Evolutionary conservation across 1,140 invertebrate species (phyloP), one percentile per base, ranked within the genome.

Genomic region (Bombus waltoni): DNA sequence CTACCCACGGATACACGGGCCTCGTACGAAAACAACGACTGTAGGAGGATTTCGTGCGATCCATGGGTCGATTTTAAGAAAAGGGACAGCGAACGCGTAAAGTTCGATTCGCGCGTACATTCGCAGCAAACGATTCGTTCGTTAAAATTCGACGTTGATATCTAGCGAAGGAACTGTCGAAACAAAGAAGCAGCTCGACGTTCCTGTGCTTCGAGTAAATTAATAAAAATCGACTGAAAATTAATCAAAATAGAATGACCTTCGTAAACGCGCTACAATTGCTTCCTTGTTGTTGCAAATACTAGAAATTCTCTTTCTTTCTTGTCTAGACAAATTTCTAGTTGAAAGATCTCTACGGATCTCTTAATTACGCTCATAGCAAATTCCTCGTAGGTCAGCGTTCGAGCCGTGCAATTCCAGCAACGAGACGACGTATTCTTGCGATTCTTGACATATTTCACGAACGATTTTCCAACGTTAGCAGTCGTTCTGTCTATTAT

Each of bases 391-490:
- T 62, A 62, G 57, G 57, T 59, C 10, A 11, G 28, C 25, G 57
- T 59, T 59, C 57, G 18, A 59, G 8, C 25, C 8, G 59, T n/a
- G 28, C 1, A 35, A 35, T 35, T 66, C 32, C 13, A 35, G 15
- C 15, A 35, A 35, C 53, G 28, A 44, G 65, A 73, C 53, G 65
- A 77, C 79, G 73, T 35, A 72, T 78, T 32, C 68, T 68, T 53
- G 53, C n/a, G 47, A 74, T 77, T 76, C 76, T 81, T 72, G 72
- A 79, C 87, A 76, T 73, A 83, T 71, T 62, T 76, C 53, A 47
- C 35, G 78, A 28, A 77, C 53, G 35, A 38, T 81, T 66, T 79
- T 83, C 38, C 35, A 42, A 9, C 53, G 25, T 76, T 57, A 15
- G 38, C 47, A 9, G 38, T 38, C 22, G 5, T 9, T 62, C 35